These are phyloP conservation scores for Bicyclus anynana DNA, from an alignment of 1,140 invertebrate species.

Conservation along the genomic window DNA sequence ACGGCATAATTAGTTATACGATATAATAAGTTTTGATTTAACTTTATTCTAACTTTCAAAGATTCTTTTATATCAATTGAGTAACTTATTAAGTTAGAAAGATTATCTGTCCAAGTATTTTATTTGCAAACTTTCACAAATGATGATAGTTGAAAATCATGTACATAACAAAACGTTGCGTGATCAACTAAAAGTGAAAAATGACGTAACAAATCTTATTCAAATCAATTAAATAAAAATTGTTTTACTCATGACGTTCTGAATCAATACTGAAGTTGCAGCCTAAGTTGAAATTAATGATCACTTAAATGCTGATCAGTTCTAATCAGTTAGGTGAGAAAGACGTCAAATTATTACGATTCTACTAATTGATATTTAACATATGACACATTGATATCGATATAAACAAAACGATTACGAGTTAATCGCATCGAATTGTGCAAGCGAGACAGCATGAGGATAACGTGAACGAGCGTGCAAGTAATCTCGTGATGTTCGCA, in stretches of 20 bases:
- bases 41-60: no score
- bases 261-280: no score
- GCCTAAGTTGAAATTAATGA: not conserved
- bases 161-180: not conserved
- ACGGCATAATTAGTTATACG: no score
- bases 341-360: not conserved
- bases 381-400: constrained; percentile 12
- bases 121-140: not conserved
- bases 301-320: not conserved
- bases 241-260: no score
- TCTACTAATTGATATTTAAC: not conserved
- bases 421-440: constrained; percentile 12
- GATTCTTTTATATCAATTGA: no score
- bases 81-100: no score
- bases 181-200: not conserved
- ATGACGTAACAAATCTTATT: not conserved
- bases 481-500: constrained; percentile 7
- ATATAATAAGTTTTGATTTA: no score
- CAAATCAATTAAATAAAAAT: not conserved
- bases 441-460: constrained; percentile 60
- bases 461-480: constrained; percentile 49
- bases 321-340: not conserved
- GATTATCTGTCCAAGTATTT: no score
- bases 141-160: not conserved
- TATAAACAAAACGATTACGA: constrained; percentile 20